These are phyloP conservation scores for Argopecten irradians DNA, from an alignment of 1,140 invertebrate species.

Conservation along the genomic window DNA sequence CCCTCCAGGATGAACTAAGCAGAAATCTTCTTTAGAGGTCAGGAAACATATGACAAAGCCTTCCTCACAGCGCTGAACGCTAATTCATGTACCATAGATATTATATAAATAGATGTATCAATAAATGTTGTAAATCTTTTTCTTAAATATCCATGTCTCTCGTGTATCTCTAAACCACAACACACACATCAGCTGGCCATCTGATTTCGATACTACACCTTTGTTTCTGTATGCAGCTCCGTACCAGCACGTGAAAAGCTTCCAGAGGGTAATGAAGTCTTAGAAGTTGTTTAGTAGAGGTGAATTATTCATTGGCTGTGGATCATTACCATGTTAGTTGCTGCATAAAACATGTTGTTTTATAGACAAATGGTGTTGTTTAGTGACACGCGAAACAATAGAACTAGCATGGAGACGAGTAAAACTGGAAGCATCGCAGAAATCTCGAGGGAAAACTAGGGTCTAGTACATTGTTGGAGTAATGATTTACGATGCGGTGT, in stretches of 20 bases:
- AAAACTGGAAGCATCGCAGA: background rate
- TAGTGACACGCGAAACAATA: background rate
- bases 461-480: background rate
- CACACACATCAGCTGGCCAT: background rate
- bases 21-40: too few relatives aligned
- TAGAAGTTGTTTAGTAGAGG: background rate
- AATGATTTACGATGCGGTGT: background rate
- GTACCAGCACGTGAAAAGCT: background rate
- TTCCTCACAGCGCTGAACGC: too few relatives aligned
- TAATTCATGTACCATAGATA: too few relatives aligned
- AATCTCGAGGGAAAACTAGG: background rate
- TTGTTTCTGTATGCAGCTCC: background rate
- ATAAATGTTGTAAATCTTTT: too few relatives aligned
- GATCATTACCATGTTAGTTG: background rate
- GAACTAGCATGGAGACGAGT: background rate
- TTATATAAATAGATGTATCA: too few relatives aligned
- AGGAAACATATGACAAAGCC: too few relatives aligned
- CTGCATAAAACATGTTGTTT: slow-evolving; percentile 17
- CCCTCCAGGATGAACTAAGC: too few relatives aligned
- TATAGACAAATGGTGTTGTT: slow-evolving; percentile 3
- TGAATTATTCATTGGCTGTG: background rate
- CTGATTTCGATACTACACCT: background rate
- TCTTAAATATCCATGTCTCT: background rate
- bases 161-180: background rate
- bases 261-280: background rate